Conservation (phyloP, 2,113 vertebrate species). For the Cranoglanis bouderius region DNA sequence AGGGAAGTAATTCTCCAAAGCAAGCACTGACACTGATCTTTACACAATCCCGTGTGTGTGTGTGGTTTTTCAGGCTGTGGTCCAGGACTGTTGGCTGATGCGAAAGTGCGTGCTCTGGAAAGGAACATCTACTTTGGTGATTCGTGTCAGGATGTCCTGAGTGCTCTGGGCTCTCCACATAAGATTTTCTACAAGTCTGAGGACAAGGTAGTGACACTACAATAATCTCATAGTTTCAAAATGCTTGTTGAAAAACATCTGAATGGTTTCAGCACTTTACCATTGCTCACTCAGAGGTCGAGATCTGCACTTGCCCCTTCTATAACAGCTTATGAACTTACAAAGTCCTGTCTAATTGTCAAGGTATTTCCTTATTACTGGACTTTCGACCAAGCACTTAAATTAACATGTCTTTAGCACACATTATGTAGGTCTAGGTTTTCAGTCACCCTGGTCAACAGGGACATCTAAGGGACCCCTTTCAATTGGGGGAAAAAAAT, state of each 20-base stretch:
- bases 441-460: too few relatives aligned
- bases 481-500: too few relatives aligned
- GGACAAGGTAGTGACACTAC: constrained; percentile 83
- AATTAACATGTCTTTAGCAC: background rate
- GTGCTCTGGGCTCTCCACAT: constrained; percentile 92
- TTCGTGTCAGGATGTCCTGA: constrained; percentile 95
- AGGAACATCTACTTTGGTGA: constrained; percentile 94
- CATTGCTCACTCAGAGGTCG: background rate
- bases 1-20: background rate
- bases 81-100: constrained; percentile 85
- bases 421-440: background rate
- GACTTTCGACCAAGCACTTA: background rate
- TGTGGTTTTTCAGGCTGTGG: constrained; percentile 77
- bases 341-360: background rate
- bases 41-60: too few relatives aligned
- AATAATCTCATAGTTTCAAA: background rate
- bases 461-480: too few relatives aligned
- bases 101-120: constrained; percentile 90
- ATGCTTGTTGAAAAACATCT: background rate
- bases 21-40: background rate
- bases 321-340: background rate
- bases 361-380: background rate
- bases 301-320: background rate
- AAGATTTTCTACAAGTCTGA: constrained; percentile 99
- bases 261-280: background rate